Evolutionary conservation across 92 coral and sea anemone genomes (phyloP).

Genomic region (Epizoanthus fatuus): DNA sequence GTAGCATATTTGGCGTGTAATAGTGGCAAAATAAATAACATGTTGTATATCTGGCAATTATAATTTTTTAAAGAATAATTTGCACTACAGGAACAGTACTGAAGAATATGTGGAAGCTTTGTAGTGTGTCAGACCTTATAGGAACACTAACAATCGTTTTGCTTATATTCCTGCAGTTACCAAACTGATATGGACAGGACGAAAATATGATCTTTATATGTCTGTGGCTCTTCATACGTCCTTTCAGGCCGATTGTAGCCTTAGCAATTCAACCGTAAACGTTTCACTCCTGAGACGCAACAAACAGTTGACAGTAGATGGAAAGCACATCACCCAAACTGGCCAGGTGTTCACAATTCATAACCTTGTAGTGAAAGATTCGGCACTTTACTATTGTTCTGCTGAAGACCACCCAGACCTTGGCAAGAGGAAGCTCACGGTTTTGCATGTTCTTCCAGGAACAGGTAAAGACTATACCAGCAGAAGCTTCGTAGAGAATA

Average conservation of each 20-base stretch:
- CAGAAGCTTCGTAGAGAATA: neutral
- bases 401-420: constrained; percentile 49
- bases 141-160: neutral
- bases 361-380: constrained; percentile 60
- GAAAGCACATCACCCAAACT: constrained; percentile 28
- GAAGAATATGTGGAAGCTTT: too few relatives aligned
- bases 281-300: constrained; percentile 36
- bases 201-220: neutral
- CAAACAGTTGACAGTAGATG: constrained; percentile 29
- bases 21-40: too few relatives aligned
- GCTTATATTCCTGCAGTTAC: constrained; percentile 14
- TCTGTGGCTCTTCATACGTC: neutral
- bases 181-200: constrained; percentile 56
- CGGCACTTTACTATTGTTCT: constrained; percentile 72
- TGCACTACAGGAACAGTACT: too few relatives aligned
- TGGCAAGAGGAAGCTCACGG: neutral
- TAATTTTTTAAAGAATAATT: too few relatives aligned
- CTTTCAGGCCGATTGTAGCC: constrained; percentile 66
- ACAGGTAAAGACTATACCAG: constrained; percentile 28
- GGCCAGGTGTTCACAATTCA: constrained; percentile 72
- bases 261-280: constrained; percentile 43
- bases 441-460: neutral
- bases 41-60: too few relatives aligned
- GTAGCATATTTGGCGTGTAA: too few relatives aligned
- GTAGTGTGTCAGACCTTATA: too few relatives aligned